Percentiles rank a stretch among this genome's conserved stretches.
Conservation (phyloP, 2,888 invertebrate genomes). For the Hemicrepidius hirtus region DNA sequence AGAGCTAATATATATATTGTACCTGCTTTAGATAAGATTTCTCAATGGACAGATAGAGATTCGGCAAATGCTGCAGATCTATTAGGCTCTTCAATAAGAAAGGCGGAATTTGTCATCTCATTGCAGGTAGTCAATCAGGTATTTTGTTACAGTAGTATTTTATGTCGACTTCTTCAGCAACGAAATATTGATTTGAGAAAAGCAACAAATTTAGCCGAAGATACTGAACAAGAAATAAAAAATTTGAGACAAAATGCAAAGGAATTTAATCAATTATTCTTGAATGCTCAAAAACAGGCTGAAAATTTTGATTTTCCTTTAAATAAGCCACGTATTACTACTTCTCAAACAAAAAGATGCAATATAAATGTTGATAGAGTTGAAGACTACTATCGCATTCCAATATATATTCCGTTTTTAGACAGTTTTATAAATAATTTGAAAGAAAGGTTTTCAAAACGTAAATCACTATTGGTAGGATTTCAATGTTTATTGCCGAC, state of each 20-base stretch:
- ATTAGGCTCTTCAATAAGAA: background rate
- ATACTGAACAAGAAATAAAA: constrained; percentile 5
- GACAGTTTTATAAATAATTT: constrained; percentile 1
- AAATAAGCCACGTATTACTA: background rate
- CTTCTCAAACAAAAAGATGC: background rate
- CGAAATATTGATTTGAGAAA: constrained; percentile 4
- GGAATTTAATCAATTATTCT: background rate
- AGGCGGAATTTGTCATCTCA: background rate
- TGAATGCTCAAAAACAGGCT: constrained; percentile 2
- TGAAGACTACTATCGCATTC: background rate
- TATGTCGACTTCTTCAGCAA: background rate
- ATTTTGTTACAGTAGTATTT: background rate
- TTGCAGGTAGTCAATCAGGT: background rate
- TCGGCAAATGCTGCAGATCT: constrained; percentile 6
- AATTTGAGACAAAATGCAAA: background rate
- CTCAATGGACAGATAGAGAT: constrained; percentile 11
- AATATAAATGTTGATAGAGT: background rate
- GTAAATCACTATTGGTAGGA: background rate
- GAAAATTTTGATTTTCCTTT: background rate
- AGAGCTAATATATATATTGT: no score
- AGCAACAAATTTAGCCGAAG: constrained; percentile 1
- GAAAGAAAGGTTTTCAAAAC: background rate
- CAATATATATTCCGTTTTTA: background rate
- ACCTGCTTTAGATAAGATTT: constrained; percentile 3
- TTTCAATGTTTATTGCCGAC: constrained; percentile 7